Base-by-base conservation (phyloP, 2,113 vertebrate species). In the Pionites leucogaster region DNA sequence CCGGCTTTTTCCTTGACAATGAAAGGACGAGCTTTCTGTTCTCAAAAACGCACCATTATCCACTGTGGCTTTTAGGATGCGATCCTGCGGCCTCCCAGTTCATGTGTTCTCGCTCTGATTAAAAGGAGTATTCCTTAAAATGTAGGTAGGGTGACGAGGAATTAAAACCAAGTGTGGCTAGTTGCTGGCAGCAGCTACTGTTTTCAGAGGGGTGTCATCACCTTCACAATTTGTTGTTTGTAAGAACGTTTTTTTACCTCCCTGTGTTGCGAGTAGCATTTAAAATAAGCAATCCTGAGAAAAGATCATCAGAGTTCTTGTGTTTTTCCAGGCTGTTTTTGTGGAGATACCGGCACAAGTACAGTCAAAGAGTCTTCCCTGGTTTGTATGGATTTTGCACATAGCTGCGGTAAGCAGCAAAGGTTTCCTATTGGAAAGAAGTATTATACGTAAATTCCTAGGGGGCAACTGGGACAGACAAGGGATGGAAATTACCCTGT, bases 131-230 rank as follows among this genome's bases (percentile, higher is more conserved):
- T 64, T 95, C 81, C 86, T 89, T 89, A 84, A 78, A 82, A 28
- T 64, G 78, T 65, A 95, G 92, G 83, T 95, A 88, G 59, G 81
- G 57, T 22, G 41, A 84, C 67, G 70, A 63, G 57, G 70, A 53
- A 62, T 59, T 6, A 86, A 93, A 93, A 35, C 75, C 63, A 28
- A 1, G 41, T 76, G 88, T 93, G 96, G 93, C 96, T 92, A 94
- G 50, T 94, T 92, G 82, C 78, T 96, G 93, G 95, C 92, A 93
- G 72, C 74, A 94, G 84, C 70, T 91, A 16, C 90, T 96, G 82
- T 96, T 96, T 97, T 90, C 88, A 92, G 82, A 96, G 92, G 90
- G 93, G 91, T 93, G 90, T 95, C 94, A 88, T 91, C 92, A 93
- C 92, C 95, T 96, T 91, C 96, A 86, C 60, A 92, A 87, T 93